Base-by-base conservation (phyloP, 2,113 vertebrate genomes). In the Rhombomys opimus region DNA sequence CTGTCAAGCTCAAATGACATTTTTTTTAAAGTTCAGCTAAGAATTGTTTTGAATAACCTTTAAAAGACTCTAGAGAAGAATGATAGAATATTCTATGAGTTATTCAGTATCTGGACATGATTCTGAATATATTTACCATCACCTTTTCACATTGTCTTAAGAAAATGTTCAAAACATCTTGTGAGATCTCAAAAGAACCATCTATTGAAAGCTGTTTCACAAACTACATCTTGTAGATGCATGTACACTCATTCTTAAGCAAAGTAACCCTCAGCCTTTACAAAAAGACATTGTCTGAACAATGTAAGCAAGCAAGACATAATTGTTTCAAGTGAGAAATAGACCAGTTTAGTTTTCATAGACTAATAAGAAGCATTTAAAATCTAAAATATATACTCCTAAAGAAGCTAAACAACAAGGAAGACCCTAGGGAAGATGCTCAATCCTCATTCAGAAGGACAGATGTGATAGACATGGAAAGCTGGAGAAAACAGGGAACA, bases 11-110 rank as follows among this genome's bases (percentile, higher is more conserved):
- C n/a, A 91, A 93, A n/a, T 72, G 27, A 92, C 27, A 76, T 89
- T 93, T 87, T 46, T 65, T 92, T 90, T 54, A 87, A 96, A 96
- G 84, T 92, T 95, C 91, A 91, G 14, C 59, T 90, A 25, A 94
- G 75, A 96, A 92, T 65, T 17, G 61, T 88, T 94, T 73, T 88
- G 46, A 90, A 80, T 75, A 75, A 90, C 50, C 88, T 95, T 89
- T 91, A 65, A 76, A 80, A 81, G 5, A 57, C 25, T 30, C 30
- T 67, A 4, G 32, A 54, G 61, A 89, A 96, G 17, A 72, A 50
- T 10, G 46, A 78, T 52, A 50, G 67, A 89, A 38, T 93, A 93
- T 32, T 93, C 59, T 73, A 67, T 78, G 65, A 96, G 38, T 89
- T 94, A 35, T 63, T 95, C 75, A 93, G 50, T 67, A 81, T 95